Conservation (phyloP, 2,888 invertebrate species). For the Geophilus truncorum region DNA sequence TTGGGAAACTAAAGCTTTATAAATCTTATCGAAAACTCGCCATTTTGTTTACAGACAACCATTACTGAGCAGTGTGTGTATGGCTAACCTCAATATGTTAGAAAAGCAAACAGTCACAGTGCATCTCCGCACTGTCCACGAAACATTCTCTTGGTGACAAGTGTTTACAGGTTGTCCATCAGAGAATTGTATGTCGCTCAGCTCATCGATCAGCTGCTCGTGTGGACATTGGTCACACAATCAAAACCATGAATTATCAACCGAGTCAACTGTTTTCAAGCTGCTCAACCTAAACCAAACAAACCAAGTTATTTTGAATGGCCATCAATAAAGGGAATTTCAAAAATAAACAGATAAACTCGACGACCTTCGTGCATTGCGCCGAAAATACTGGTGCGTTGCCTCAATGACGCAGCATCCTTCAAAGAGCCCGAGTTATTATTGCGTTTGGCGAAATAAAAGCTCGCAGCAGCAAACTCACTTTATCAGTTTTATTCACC, state of each 20-base stretch:
- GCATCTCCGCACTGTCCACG: background rate
- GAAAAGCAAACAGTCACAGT: background rate
- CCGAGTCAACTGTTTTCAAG: background rate
- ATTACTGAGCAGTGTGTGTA: too few relatives aligned
- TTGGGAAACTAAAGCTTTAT: too few relatives aligned
- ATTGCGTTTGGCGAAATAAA: background rate
- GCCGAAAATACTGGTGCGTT: too few relatives aligned
- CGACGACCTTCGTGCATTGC: too few relatives aligned
- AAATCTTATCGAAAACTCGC: background rate
- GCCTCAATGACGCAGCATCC: too few relatives aligned
- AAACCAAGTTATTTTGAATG: too few relatives aligned
- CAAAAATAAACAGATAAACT: too few relatives aligned
- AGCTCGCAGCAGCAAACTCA: background rate
- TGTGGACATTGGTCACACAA: conserved; percentile 1
- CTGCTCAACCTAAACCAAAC: background rate
- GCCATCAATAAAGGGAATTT: too few relatives aligned
- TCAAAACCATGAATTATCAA: background rate
- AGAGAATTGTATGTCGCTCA: background rate
- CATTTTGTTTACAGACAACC: background rate
- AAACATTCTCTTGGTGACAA: background rate
- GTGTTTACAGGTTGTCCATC: conserved; percentile 1
- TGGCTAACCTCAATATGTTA: background rate
- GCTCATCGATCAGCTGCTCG: background rate
- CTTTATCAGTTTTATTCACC: background rate
- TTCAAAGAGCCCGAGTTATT: background rate